These are phyloP conservation scores for Karalla daura DNA, from an alignment of 2,797 vertebrate species.

Conservation along the genomic window DNA sequence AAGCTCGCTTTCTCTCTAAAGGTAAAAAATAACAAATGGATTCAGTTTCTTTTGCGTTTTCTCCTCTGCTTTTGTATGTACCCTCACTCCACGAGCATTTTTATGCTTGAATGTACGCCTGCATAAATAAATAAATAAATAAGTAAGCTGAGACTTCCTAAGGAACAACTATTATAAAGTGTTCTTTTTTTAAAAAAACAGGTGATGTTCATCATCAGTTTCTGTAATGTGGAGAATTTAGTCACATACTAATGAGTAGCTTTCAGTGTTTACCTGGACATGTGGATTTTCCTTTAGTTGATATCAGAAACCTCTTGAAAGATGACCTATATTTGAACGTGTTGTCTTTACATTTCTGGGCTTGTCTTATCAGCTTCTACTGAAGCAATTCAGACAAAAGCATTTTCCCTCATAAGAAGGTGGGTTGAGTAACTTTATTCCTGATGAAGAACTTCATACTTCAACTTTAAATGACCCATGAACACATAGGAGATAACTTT, in stretches of 20 bases:
- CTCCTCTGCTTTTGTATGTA: not conserved
- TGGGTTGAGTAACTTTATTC: not conserved
- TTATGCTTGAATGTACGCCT: no score
- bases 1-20: slow-evolving; percentile 65
- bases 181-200: not conserved
- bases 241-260: no score
- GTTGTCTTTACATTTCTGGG: not conserved
- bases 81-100: no score
- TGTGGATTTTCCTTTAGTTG: no score
- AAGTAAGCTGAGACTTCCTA: not conserved
- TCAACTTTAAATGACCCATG: not conserved
- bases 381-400: not conserved
- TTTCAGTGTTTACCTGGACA: no score
- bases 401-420: not conserved
- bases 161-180: not conserved
- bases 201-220: not conserved
- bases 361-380: not conserved
- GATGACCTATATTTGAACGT: fast-evolving
- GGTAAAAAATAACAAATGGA: no score
- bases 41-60: slow-evolving; percentile 29
- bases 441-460: not conserved
- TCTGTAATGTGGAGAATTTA: no score
- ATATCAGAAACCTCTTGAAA: not conserved
- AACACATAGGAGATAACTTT: not conserved
- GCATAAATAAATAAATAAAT: no score